A percentile compares a stretch with the other conserved stretches of the same genome.
These are phyloP conservation scores for Erythrolamprus reginae DNA, from an alignment of 2,113 vertebrate genomes.

Conservation along the genomic window DNA sequence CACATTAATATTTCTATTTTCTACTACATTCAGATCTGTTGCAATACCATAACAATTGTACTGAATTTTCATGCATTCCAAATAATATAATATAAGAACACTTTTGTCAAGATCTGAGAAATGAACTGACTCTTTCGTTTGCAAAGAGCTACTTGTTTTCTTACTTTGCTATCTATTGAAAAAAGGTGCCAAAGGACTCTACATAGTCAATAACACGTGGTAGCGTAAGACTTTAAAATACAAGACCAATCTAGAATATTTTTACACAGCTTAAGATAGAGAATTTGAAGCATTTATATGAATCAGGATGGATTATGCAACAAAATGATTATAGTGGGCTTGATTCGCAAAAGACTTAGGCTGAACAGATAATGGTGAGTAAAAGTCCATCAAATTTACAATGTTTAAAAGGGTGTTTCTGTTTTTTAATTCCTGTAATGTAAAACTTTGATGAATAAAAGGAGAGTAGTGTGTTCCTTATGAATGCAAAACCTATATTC, in stretches of 20 bases:
- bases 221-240: too few species aligned
- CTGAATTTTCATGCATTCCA: background rate
- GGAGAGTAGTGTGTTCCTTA: background rate
- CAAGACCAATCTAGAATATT: too few species aligned
- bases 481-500: background rate
- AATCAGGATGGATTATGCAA: background rate
- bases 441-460: background rate
- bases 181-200: too few species aligned
- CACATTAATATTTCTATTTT: background rate
- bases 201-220: too few species aligned
- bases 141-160: background rate
- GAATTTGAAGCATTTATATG: too few species aligned
- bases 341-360: background rate
- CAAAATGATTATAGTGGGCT: background rate
- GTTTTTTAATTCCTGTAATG: background rate
- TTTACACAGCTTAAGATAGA: too few species aligned
- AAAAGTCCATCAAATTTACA: background rate
- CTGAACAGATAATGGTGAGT: background rate
- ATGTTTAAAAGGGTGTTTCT: background rate
- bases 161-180: background rate
- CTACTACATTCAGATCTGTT: background rate
- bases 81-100: background rate
- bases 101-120: background rate
- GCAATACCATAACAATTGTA: background rate
- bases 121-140: background rate